Conservation (phyloP, 2,113 vertebrate genomes). For the Lamprologus speciosus region DNA sequence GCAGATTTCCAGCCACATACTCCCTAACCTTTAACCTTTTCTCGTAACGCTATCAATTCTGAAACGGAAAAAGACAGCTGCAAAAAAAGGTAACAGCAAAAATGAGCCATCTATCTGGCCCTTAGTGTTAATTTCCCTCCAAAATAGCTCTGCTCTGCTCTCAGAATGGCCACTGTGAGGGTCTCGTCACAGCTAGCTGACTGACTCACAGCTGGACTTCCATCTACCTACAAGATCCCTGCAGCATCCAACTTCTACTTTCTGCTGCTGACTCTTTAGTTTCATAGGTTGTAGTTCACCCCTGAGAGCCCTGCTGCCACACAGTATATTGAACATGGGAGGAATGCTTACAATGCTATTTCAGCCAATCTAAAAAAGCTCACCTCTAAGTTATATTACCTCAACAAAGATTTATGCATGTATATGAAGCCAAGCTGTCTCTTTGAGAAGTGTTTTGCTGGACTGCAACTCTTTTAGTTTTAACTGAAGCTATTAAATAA, state of each 20-base stretch:
- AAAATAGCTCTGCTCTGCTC: conserved; percentile 20
- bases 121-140: conserved; percentile 44
- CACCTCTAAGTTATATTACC: conserved; percentile 46
- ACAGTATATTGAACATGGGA: conserved; percentile 47
- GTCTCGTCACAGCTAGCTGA: conserved; percentile 61
- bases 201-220: conserved; percentile 59
- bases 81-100: conserved; percentile 18
- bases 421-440: conserved; percentile 10
- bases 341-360: conserved; percentile 61
- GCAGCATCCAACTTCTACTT: conserved; percentile 34
- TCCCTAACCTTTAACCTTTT: conserved; percentile 40
- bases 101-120: conserved; percentile 46
- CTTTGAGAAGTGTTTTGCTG: not conserved
- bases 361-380: conserved; percentile 28
- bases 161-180: conserved; percentile 57
- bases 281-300: conserved; percentile 62
- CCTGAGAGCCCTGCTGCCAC: conserved; percentile 59
- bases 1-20: conserved; percentile 16
- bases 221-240: conserved; percentile 44
- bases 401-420: conserved; percentile 52
- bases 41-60: conserved; percentile 14
- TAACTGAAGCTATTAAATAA: conserved; percentile 30
- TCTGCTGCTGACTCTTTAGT: conserved; percentile 65
- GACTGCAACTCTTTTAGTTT: conserved; percentile 17
- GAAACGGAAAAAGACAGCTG: conserved; percentile 1